phyloP scores from a whole-genome alignment of 1,140 invertebrate genomes.

The Polypedilum pembai region DNA sequence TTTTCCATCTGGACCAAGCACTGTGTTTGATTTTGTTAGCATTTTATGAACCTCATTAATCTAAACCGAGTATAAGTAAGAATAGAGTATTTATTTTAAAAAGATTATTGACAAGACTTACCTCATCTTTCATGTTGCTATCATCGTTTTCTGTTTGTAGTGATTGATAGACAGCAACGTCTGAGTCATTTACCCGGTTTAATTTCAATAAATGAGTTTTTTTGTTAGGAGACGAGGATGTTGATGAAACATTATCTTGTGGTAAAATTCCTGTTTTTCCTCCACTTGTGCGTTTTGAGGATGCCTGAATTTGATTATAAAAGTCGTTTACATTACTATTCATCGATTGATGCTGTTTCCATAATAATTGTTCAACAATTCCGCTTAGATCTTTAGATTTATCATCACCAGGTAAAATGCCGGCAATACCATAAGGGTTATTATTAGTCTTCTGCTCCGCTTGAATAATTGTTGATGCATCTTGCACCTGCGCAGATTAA shows the following conservation, averaged over 20 bases:
- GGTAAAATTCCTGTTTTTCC: background rate
- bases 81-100: background rate
- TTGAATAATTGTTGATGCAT: constrained; percentile 39
- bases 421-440: background rate
- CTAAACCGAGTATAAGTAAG: background rate
- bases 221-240: constrained; percentile 16
- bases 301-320: constrained; percentile 30
- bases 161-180: constrained; percentile 39
- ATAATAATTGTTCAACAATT: constrained; percentile 38
- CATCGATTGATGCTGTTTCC: constrained; percentile 26
- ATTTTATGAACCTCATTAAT: constrained; percentile 38
- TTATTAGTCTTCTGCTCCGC: constrained; percentile 33
- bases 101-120: constrained; percentile 30
- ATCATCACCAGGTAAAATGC: constrained; percentile 29
- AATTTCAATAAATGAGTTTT: constrained; percentile 35
- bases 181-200: constrained; percentile 36
- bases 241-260: background rate
- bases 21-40: constrained; percentile 42
- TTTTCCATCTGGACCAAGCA: constrained; percentile 54
- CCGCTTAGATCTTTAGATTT: constrained; percentile 36
- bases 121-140: constrained; percentile 38
- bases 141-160: constrained; percentile 36
- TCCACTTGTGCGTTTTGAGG: constrained; percentile 21
- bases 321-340: constrained; percentile 30
- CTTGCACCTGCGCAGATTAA: constrained; percentile 32